phyloP scores from a whole-genome alignment of 1,140 invertebrate genomes.

The Eupristina koningsbergeri region DNA sequence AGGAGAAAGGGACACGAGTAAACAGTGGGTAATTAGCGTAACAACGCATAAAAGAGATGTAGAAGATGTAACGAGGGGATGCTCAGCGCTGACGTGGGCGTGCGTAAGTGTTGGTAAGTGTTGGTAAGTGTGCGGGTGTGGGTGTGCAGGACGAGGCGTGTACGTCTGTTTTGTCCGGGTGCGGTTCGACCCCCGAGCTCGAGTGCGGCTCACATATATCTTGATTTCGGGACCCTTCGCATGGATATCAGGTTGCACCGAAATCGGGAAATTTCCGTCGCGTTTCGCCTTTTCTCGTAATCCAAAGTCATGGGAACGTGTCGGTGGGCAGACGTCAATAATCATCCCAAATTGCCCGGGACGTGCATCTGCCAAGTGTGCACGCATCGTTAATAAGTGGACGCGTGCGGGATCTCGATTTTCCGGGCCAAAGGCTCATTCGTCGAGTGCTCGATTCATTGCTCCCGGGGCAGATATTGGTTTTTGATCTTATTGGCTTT shows the following conservation, averaged over 20 bases:
- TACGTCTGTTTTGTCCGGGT: too few relatives aligned
- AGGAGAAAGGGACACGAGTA: background rate
- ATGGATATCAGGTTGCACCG: slow-evolving; percentile 71
- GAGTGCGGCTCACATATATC: slow-evolving; percentile 65
- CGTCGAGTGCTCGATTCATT: background rate
- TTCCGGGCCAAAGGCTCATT: background rate
- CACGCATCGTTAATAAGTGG: slow-evolving; percentile 62
- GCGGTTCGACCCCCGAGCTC: background rate
- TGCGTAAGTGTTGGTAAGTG: too few relatives aligned
- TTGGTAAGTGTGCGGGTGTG: too few relatives aligned
- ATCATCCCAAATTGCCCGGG: slow-evolving; percentile 65
- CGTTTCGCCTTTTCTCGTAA: slow-evolving; percentile 54
- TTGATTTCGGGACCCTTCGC: slow-evolving; percentile 72
- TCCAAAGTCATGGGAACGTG: slow-evolving; percentile 65
- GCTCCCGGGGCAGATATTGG: background rate
- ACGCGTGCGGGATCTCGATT: slow-evolving; percentile 13
- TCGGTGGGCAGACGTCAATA: slow-evolving; percentile 53
- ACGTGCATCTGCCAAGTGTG: slow-evolving; percentile 39
- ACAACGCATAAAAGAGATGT: slow-evolving; percentile 10
- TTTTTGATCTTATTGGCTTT: background rate
- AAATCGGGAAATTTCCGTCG: slow-evolving; percentile 70
- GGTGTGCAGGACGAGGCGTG: background rate
- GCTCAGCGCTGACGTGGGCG: background rate
- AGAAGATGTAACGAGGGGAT: slow-evolving; percentile 41
- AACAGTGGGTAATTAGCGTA: slow-evolving; percentile 39